phyloP scores from a whole-genome alignment of 53 echinoderm and acorn worm species.

The Apostichopus leukothele region DNA sequence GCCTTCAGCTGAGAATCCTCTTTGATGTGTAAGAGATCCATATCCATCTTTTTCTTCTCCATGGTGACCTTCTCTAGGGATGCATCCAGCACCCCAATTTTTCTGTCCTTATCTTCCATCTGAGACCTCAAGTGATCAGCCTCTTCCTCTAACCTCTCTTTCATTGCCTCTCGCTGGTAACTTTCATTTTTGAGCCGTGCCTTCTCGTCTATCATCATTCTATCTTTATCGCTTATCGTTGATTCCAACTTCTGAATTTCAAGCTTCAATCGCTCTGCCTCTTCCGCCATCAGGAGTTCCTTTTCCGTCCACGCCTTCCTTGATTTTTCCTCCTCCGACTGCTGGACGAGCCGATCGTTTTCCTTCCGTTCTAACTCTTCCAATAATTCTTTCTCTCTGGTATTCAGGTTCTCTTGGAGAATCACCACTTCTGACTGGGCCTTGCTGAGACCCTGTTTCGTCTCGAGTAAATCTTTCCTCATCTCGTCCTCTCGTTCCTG shows the following conservation, averaged over 20 bases:
- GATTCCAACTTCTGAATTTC: not conserved
- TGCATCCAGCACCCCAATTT: conserved; percentile 24
- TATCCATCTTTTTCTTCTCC: conserved; percentile 35
- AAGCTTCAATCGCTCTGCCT: not conserved
- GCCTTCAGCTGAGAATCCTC: conserved; percentile 19
- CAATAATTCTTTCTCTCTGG: not conserved
- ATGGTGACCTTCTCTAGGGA: conserved; percentile 1
- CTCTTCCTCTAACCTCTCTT: not conserved
- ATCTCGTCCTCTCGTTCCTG: conserved; percentile 41
- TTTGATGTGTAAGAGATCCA: conserved; percentile 21
- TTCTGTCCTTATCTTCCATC: conserved; percentile 20
- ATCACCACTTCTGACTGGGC: conserved; percentile 25
- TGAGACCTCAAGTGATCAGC: not conserved
- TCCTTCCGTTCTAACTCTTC: conserved; percentile 13
- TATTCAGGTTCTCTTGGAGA: conserved; percentile 21
- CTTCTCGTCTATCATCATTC: conserved; percentile 16
- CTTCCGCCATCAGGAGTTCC: conserved; percentile 34
- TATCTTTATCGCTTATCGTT: conserved; percentile 9
- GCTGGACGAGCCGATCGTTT: not conserved
- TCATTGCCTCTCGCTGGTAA: not conserved
- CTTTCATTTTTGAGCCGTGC: conserved; percentile 15
- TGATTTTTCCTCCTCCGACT: conserved; percentile 27
- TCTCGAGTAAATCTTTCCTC: conserved; percentile 28
- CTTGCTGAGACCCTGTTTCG: not conserved
- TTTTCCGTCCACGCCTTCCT: not conserved